Evolutionary conservation across 2,797 vertebrate species (phyloP).

Genomic region (Bradypus variegatus): DNA sequence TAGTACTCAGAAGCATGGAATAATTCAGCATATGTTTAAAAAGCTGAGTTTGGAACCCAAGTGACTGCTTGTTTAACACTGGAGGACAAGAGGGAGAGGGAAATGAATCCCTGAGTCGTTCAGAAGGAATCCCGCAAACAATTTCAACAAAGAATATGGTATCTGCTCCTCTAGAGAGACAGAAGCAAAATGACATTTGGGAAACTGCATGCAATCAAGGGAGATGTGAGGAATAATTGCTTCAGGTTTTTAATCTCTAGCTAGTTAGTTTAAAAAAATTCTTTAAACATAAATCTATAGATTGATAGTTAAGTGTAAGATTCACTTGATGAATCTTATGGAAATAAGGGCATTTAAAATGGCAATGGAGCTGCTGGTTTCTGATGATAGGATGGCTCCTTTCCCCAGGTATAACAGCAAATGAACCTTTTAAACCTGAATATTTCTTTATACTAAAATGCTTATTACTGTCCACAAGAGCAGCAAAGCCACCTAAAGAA

Average conservation of each 20-base stretch:
- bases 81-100: background rate
- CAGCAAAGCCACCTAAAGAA: background rate
- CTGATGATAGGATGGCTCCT: background rate
- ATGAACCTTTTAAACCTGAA: background rate
- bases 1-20: conserved; percentile 8
- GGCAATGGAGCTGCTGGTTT: background rate
- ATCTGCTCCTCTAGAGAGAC: background rate
- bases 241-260: background rate
- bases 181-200: background rate
- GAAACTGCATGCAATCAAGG: background rate
- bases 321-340: background rate
- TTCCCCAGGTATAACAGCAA: background rate
- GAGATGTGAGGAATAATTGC: background rate
- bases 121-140: background rate
- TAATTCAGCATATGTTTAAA: conserved; percentile 23
- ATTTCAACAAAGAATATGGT: background rate
- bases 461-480: background rate
- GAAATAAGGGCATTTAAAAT: conserved; percentile 2
- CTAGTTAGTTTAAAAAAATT: background rate
- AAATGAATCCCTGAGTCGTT: background rate
- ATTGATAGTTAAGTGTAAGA: background rate
- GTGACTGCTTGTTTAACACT: conserved; percentile 1
- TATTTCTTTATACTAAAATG: background rate
- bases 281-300: background rate
- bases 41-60: conserved; percentile 20